Percentiles rank a stretch among this genome's conserved stretches.
Conservation (phyloP, 1,140 invertebrate species). For the Lineus longissimus region DNA sequence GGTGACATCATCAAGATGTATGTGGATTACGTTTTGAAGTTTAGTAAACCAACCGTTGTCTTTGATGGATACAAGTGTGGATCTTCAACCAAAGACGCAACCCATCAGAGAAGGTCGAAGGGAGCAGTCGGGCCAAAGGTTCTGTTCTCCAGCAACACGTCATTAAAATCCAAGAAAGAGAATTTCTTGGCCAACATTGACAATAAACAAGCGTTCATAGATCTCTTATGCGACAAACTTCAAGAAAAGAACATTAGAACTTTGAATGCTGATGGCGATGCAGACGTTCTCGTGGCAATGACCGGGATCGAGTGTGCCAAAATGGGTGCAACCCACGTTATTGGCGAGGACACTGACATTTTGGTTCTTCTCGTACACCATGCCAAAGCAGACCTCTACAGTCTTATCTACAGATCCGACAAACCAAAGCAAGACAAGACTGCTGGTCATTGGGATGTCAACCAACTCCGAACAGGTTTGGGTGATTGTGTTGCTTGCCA, state of each 20-base stretch:
- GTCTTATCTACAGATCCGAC: neutral
- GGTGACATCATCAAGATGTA: constrained; percentile 4
- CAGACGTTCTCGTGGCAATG: neutral
- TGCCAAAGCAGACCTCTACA: neutral
- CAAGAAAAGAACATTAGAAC: neutral
- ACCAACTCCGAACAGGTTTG: no score
- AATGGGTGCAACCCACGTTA: neutral
- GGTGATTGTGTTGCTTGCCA: neutral
- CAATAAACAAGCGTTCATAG: neutral
- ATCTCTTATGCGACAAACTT: neutral
- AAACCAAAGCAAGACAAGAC: neutral
- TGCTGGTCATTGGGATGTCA: neutral
- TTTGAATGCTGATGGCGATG: neutral
- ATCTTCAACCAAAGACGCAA: constrained; percentile 1
- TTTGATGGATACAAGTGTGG: constrained; percentile 6
- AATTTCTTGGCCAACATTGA: constrained; percentile 12
- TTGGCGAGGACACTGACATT: neutral
- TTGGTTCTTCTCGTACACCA: neutral
- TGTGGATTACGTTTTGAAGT: constrained; percentile 7
- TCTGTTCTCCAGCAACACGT: neutral
- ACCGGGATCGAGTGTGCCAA: neutral
- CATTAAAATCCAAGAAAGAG: constrained; percentile 10
- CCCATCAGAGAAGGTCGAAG: neutral
- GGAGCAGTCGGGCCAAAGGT: neutral
- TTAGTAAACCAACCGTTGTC: neutral